These are phyloP conservation scores for Augiades crinisus DNA, from an alignment of 2,888 invertebrate species.

Conservation along the genomic window DNA sequence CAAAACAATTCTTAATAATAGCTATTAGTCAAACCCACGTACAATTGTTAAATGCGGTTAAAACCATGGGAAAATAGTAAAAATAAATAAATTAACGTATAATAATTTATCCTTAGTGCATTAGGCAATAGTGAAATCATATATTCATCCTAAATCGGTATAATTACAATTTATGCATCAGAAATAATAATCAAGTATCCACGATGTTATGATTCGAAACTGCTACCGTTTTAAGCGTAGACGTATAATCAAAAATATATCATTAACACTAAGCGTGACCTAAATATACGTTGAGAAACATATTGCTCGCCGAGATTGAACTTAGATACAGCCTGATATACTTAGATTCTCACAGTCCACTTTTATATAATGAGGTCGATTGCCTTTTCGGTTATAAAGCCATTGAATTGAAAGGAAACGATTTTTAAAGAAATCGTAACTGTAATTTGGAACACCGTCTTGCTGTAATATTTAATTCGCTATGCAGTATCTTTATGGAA, in stretches of 20 bases:
- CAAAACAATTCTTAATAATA: no score
- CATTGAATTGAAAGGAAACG: slow-evolving; percentile 4
- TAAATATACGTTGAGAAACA: slow-evolving; percentile 25
- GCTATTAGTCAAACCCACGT: no score
- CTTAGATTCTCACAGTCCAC: slow-evolving; percentile 28
- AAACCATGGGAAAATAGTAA: not conserved
- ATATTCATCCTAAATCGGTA: slow-evolving; percentile 6
- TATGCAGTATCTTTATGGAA: not conserved
- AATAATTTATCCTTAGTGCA: not conserved
- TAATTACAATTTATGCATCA: slow-evolving; percentile 9
- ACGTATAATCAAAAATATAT: slow-evolving; percentile 21
- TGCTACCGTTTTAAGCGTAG: slow-evolving; percentile 15
- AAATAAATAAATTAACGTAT: not conserved
- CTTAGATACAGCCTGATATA: slow-evolving; percentile 19
- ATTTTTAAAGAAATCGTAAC: not conserved
- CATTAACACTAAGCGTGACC: slow-evolving; percentile 20
- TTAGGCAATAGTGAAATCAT: not conserved
- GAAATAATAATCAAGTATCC: slow-evolving; percentile 22
- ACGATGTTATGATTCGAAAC: slow-evolving; percentile 10
- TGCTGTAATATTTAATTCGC: no score
- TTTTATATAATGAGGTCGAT: slow-evolving; percentile 22
- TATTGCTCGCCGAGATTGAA: slow-evolving; percentile 21
- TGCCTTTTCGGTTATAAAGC: slow-evolving; percentile 23
- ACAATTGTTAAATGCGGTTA: no score
- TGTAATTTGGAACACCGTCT: not conserved